phyloP scores from a whole-genome alignment of 2,888 invertebrate genomes.

The Lysandra coridon region DNA sequence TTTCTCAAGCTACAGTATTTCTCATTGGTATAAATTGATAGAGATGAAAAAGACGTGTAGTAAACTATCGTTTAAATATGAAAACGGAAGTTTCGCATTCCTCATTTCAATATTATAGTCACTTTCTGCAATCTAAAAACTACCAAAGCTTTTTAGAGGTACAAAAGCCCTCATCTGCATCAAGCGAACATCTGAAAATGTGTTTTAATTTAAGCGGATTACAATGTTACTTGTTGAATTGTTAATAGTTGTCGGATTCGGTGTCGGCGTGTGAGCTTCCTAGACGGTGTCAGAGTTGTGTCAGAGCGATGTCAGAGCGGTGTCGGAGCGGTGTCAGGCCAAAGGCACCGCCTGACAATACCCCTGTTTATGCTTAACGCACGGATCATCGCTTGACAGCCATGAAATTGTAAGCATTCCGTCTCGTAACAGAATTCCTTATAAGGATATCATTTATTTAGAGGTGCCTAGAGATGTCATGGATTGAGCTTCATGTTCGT shows the following conservation, averaged over 20 bases:
- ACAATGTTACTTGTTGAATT: conserved; percentile 35
- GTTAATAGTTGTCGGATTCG: conserved; percentile 36
- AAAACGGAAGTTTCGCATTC: background rate
- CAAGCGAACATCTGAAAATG: background rate
- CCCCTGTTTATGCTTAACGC: conserved; percentile 75
- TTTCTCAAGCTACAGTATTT: background rate
- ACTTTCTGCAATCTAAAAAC: background rate
- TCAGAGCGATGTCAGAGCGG: conserved; percentile 58
- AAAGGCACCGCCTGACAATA: conserved; percentile 72
- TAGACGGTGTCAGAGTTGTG: conserved; percentile 52
- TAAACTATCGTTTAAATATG: background rate
- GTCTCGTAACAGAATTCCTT: conserved; percentile 23
- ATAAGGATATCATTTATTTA: conserved; percentile 1
- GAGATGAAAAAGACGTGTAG: background rate
- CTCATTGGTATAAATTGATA: background rate
- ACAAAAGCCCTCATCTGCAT: background rate
- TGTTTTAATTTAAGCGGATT: conserved; percentile 14
- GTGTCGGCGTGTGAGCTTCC: conserved; percentile 55
- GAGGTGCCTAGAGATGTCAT: background rate
- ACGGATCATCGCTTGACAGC: conserved; percentile 70
- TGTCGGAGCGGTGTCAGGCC: conserved; percentile 48
- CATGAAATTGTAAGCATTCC: conserved; percentile 48
- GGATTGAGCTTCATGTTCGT: background rate
- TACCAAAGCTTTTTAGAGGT: background rate
- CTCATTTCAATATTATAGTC: background rate